These are phyloP conservation scores for Neomorphus geoffroyi DNA, from an alignment of 2,797 vertebrate genomes.

Conservation along the genomic window DNA sequence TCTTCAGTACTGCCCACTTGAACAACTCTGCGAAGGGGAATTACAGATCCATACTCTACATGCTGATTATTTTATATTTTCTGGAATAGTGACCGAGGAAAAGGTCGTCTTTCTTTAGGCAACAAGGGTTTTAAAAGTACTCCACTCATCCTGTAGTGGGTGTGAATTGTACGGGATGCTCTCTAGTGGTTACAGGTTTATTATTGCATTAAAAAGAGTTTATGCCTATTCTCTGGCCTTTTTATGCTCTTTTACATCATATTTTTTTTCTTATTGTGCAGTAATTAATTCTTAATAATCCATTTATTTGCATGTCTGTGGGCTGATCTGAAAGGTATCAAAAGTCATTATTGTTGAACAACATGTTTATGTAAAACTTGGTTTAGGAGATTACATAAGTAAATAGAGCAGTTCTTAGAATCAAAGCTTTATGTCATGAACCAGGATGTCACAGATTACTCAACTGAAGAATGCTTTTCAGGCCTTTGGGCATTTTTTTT, in stretches of 20 bases:
- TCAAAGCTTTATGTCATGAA: not conserved
- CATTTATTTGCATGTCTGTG: not conserved
- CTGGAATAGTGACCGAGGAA: not conserved
- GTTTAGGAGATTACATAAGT: not conserved
- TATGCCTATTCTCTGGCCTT: not conserved
- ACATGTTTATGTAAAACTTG: not conserved
- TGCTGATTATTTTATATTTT: not conserved
- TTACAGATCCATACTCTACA: not conserved
- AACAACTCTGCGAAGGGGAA: not conserved
- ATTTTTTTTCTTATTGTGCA: not conserved
- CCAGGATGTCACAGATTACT: not conserved
- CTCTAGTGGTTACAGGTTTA: not conserved
- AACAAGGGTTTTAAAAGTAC: not conserved
- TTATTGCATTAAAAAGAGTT: not conserved
- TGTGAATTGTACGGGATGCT: not conserved
- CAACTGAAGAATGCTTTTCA: not conserved
- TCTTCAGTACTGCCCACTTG: not conserved
- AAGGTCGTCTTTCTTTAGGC: not conserved
- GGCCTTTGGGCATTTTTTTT: not conserved
- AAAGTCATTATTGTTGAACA: not conserved
- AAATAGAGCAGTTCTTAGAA: not conserved
- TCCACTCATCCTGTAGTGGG: not conserved
- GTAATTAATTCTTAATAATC: not conserved
- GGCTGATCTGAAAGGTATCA: not conserved
- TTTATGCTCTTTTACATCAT: not conserved